Evolutionary conservation across 2,888 invertebrate species (phyloP), one percentile per base, ranked within the genome.

Genomic region (Phortica magna): DNA sequence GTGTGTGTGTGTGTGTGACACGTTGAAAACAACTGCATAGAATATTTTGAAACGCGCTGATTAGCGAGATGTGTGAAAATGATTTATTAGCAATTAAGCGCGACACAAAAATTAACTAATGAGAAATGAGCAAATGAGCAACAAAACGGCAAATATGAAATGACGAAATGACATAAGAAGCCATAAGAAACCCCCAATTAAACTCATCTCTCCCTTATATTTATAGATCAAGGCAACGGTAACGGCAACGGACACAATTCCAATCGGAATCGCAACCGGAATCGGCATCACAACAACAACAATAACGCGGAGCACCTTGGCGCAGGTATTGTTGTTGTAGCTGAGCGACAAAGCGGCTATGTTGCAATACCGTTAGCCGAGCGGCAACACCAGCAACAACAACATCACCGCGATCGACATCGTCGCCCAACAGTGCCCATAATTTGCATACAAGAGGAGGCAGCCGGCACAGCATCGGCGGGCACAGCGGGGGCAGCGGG

Each of bases 301-400:
- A 81, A 39, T 43, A 67, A 73, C 74, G 22, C 59, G 0, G 42
- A 48, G 10, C 17, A 55, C 17, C 1, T 1, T 55, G 55, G n/a
- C 14, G 5, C 55, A 14, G n/a, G 5, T 2, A 7, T 41, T 41
- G n/a, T 67, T 17, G 12, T 12, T 67, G 67, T 67, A 14, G 12
- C 68, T 10, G 74, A n/a, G 57, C 77, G 78, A 31, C 79, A 81
- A 42, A 82, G 77, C 5, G 31, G 31, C 17, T 82, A 88, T 75
- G 82, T 88, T 17, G 81, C 84, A 0, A 83, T 85, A 55, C 87
- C 85, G 9, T 70, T 88, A 67, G 59, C 83, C 55, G 85, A 85
- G 68, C 85, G 82, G 7, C n/a, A 55, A 74, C 82, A 87, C 81
- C 53, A 80, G 77, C 76, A 85, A 80, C 72, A 41, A 41, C 43